Conservation (phyloP, 2,113 vertebrate species). For the Tachysurus fulvidraco region DNA sequence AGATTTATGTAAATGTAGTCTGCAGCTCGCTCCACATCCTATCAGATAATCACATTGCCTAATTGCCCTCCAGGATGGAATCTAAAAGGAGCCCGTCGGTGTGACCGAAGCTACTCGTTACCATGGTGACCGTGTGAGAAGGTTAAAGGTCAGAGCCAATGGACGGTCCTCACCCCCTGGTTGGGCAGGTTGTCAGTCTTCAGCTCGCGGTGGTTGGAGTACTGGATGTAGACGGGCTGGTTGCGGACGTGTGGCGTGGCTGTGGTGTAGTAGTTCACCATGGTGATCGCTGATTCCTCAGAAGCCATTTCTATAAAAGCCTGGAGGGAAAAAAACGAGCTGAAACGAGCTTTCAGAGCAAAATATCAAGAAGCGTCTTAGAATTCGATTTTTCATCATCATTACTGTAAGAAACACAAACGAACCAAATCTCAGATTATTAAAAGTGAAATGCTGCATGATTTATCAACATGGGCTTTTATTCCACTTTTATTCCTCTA, state of each 20-base stretch:
- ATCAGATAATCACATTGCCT: slow-evolving; percentile 7
- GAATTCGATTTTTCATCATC: background rate
- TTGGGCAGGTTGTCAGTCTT: slow-evolving; percentile 75
- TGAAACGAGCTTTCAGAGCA: background rate
- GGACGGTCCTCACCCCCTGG: slow-evolving; percentile 76
- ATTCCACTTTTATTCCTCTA: background rate
- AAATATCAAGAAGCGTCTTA: background rate
- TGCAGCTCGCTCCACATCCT: background rate
- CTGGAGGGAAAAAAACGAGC: slow-evolving; percentile 54
- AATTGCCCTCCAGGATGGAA: slow-evolving; percentile 11
- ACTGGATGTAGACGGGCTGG: slow-evolving; percentile 83
- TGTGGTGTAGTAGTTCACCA: slow-evolving; percentile 79
- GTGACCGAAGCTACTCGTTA: slow-evolving; percentile 1
- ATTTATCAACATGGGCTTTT: background rate
- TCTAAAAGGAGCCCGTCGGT: background rate
- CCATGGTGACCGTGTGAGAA: background rate
- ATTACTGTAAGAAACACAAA: background rate
- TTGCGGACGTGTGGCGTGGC: slow-evolving; percentile 69
- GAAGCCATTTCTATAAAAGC: slow-evolving; percentile 89
- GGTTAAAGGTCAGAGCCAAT: slow-evolving; percentile 2
- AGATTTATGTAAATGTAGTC: slow-evolving; percentile 19
- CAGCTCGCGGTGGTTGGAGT: slow-evolving; percentile 81
- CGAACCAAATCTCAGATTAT: background rate
- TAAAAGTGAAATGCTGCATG: background rate
- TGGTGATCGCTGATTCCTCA: slow-evolving; percentile 78